A percentile compares a stretch with the other conserved stretches of the same genome.
These are phyloP conservation scores for Nephotettix cincticeps DNA, from an alignment of 1,140 invertebrate species.

Conservation along the genomic window DNA sequence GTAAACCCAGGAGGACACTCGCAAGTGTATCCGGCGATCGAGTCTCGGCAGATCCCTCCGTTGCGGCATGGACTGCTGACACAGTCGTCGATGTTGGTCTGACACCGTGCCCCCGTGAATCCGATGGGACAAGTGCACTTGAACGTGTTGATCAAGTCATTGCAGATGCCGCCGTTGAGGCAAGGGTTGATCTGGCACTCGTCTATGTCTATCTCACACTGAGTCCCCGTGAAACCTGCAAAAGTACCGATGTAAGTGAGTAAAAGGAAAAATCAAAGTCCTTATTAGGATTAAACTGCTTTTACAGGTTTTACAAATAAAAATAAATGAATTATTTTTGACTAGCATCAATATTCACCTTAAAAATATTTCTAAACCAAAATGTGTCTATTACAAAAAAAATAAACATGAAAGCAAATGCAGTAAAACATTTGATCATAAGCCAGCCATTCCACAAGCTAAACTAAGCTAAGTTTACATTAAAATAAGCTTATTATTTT, in stretches of 20 bases:
- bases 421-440: too few relatives aligned
- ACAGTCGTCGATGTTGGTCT: conserved; percentile 91
- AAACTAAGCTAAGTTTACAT: too few relatives aligned
- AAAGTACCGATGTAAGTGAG: conserved; percentile 22
- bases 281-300: too few relatives aligned
- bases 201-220: conserved; percentile 90
- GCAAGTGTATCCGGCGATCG: conserved; percentile 81
- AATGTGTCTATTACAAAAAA: too few relatives aligned
- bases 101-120: conserved; percentile 81
- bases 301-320: neutral
- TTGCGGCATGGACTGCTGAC: conserved; percentile 81
- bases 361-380: too few relatives aligned
- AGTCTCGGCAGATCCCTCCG: conserved; percentile 82
- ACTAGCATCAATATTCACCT: too few relatives aligned
- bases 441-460: too few relatives aligned
- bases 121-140: conserved; percentile 82
- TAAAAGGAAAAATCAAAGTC: too few relatives aligned
- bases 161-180: conserved; percentile 80
- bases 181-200: conserved; percentile 88
- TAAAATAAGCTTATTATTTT: too few relatives aligned
- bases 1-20: conserved; percentile 85
- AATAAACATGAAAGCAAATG: too few relatives aligned
- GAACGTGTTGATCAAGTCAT: conserved; percentile 84
- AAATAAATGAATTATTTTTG: too few relatives aligned
- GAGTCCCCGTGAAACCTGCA: conserved; percentile 85